Evolutionary conservation across 2,888 invertebrate species (phyloP).

Genomic region (Allophyes oxyacanthae): DNA sequence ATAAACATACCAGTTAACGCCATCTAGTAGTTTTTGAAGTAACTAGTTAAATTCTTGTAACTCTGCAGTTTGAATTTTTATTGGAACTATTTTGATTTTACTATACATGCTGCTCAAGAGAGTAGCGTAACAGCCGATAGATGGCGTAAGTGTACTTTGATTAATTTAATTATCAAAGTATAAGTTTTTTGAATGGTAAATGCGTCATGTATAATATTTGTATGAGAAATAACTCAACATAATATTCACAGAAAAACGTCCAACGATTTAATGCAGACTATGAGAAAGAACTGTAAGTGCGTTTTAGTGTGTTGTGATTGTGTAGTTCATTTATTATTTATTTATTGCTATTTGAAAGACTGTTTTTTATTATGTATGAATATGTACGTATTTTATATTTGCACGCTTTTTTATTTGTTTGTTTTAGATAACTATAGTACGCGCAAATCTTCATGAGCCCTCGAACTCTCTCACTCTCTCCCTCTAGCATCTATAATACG

Average conservation of each 20-base stretch:
- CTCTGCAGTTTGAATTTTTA: too few relatives aligned
- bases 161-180: neutral
- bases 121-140: constrained; percentile 40
- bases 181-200: neutral
- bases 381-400: too few relatives aligned
- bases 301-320: constrained; percentile 88
- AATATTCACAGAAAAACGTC: constrained; percentile 86
- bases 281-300: constrained; percentile 85
- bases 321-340: constrained; percentile 42
- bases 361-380: constrained; percentile 1
- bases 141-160: constrained; percentile 18
- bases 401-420: too few relatives aligned
- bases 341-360: neutral
- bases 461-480: too few relatives aligned
- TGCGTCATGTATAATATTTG: constrained; percentile 47
- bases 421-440: too few relatives aligned
- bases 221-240: constrained; percentile 53
- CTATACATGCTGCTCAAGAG: constrained; percentile 35
- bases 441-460: too few relatives aligned
- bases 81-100: neutral
- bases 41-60: too few relatives aligned
- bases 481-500: too few relatives aligned
- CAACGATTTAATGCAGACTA: constrained; percentile 87
- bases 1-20: neutral
- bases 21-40: constrained; percentile 2